Evolutionary conservation across 2,888 invertebrate genomes (phyloP).

Genomic region (Dermolepida albohirtum): DNA sequence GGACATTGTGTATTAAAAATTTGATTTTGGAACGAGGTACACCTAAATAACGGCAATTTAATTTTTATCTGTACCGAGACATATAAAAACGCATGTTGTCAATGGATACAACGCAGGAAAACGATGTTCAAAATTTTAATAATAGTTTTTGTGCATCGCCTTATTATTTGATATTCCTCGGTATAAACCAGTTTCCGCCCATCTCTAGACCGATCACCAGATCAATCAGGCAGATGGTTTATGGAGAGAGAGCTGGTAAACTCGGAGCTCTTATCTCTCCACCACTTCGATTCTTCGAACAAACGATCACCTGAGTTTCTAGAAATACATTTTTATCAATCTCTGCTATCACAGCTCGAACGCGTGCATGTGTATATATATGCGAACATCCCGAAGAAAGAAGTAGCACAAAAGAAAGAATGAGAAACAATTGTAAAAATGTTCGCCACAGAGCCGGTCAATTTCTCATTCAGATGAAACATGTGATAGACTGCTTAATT

Average conservation of each 20-base stretch:
- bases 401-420: conserved; percentile 10
- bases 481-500: background rate
- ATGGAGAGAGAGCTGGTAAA: conserved; percentile 44
- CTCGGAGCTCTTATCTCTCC: conserved; percentile 45
- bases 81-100: too few relatives aligned
- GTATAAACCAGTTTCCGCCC: conserved; percentile 49
- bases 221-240: conserved; percentile 51
- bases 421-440: conserved; percentile 20
- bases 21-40: too few relatives aligned
- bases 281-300: conserved; percentile 47
- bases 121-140: too few relatives aligned
- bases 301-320: conserved; percentile 51
- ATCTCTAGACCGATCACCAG: conserved; percentile 46
- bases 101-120: too few relatives aligned
- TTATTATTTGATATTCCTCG: conserved; percentile 36
- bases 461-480: conserved; percentile 17
- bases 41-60: too few relatives aligned
- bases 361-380: conserved; percentile 7
- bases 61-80: too few relatives aligned
- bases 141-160: conserved; percentile 16
- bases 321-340: conserved; percentile 46
- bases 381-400: conserved; percentile 13
- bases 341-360: conserved; percentile 31
- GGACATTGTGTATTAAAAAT: too few relatives aligned
- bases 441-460: background rate